These are phyloP conservation scores for Scortum barcoo DNA, from an alignment of 2,113 vertebrate genomes.

Conservation along the genomic window DNA sequence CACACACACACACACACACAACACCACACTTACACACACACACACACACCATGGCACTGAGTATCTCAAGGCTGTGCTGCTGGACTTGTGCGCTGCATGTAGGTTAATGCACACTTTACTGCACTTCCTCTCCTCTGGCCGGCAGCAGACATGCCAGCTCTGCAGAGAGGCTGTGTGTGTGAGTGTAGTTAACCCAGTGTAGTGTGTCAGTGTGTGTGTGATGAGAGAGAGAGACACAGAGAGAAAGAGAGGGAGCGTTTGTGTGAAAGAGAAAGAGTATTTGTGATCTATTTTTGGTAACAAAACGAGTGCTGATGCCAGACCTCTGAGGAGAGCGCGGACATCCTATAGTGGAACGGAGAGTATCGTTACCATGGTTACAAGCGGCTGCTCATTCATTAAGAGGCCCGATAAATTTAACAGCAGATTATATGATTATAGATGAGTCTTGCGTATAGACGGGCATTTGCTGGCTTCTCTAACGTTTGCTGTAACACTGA, in stretches of 20 bases:
- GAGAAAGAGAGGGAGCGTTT: no score
- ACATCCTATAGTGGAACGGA: constrained; percentile 52
- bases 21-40: neutral
- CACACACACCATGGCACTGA: neutral
- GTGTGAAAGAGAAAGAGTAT: neutral
- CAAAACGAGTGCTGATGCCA: constrained; percentile 45
- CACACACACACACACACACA: constrained; percentile 24
- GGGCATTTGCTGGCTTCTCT: neutral
- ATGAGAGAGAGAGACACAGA: no score
- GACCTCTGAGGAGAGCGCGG: constrained; percentile 55
- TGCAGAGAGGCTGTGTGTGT: constrained; percentile 17
- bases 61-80: constrained; percentile 59
- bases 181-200: constrained; percentile 9
- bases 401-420: constrained; percentile 30
- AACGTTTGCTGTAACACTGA: neutral
- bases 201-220: constrained; percentile 17
- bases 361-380: constrained; percentile 73
- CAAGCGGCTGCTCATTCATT: constrained; percentile 48
- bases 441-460: neutral
- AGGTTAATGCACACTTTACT: constrained; percentile 81
- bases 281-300: constrained; percentile 71
- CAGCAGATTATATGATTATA: neutral
- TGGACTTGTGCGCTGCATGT: constrained; percentile 60
- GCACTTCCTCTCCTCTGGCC: constrained; percentile 58
- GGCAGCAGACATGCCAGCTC: constrained; percentile 17